A percentile compares a stretch with the other conserved stretches of the same genome.
Conservation (phyloP, 2,113 vertebrate genomes). For the Psilopogon haemacephalus region DNA sequence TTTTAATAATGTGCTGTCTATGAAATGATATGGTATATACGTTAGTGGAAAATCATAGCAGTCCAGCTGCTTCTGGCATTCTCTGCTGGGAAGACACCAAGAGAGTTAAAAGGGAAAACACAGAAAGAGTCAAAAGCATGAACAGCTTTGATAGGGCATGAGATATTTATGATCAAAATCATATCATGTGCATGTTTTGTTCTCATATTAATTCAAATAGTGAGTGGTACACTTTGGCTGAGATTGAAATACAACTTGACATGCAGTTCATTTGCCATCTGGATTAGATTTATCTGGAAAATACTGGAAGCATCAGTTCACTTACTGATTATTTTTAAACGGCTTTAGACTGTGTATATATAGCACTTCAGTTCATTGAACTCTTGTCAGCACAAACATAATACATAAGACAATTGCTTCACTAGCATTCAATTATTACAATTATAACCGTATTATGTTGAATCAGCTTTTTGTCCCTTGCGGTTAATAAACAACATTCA, state of each 20-base stretch:
- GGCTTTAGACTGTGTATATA: neutral
- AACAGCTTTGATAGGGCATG: neutral
- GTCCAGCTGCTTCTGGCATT: neutral
- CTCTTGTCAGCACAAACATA: slow-evolving; percentile 22
- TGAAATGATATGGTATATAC: neutral
- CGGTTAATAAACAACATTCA: slow-evolving; percentile 14
- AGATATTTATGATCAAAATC: neutral
- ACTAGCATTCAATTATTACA: slow-evolving; percentile 39
- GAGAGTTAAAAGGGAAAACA: neutral
- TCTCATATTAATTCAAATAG: neutral
- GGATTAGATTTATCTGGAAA: neutral
- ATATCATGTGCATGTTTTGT: neutral
- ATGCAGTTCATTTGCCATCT: neutral
- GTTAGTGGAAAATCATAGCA: neutral
- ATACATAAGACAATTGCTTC: slow-evolving; percentile 25
- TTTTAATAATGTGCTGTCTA: neutral
- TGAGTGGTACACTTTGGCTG: neutral
- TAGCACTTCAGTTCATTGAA: slow-evolving; percentile 28
- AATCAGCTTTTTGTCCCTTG: slow-evolving; percentile 28
- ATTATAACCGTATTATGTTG: slow-evolving; percentile 26
- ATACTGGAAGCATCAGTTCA: neutral
- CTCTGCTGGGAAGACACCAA: neutral
- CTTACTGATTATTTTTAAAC: slow-evolving; percentile 17
- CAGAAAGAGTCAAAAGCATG: neutral
- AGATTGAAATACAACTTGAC: neutral